phyloP scores from a whole-genome alignment of 2,797 vertebrate genomes.

The Channa striata region DNA sequence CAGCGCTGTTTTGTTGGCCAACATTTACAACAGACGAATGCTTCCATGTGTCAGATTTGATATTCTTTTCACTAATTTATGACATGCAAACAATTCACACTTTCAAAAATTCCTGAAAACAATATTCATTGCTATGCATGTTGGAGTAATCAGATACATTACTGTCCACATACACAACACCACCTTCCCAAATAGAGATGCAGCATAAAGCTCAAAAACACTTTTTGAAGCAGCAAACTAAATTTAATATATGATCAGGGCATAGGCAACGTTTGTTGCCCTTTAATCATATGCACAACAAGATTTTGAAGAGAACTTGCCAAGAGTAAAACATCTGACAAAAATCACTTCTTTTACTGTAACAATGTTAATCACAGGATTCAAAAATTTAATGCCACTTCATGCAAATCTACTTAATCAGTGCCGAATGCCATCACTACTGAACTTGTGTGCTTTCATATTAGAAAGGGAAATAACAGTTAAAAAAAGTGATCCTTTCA shows the following conservation, averaged over 20 bases:
- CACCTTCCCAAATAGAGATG: constrained; percentile 33
- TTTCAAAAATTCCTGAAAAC: constrained; percentile 23
- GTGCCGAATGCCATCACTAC: constrained; percentile 23
- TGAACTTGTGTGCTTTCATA: constrained; percentile 6
- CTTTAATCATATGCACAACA: constrained; percentile 11
- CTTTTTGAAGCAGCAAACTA: constrained; percentile 46
- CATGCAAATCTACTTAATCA: constrained; percentile 46
- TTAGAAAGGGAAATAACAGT: constrained; percentile 13
- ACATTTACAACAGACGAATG: background rate
- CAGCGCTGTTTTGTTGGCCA: constrained; percentile 18
- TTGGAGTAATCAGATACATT: constrained; percentile 44
- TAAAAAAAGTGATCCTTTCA: constrained; percentile 2
- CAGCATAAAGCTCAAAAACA: constrained; percentile 50
- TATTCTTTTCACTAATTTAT: constrained; percentile 34
- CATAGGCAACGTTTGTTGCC: background rate
- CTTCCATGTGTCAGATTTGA: background rate
- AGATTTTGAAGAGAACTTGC: background rate
- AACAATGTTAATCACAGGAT: constrained; percentile 18
- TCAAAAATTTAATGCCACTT: constrained; percentile 40
- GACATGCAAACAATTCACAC: constrained; percentile 35
- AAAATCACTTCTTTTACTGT: constrained; percentile 21
- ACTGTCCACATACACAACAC: constrained; percentile 55
- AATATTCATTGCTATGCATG: constrained; percentile 26
- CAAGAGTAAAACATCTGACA: constrained; percentile 8
- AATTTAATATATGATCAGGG: constrained; percentile 15